These are phyloP conservation scores for Theodoxus fluviatilis DNA, from an alignment of 2,888 invertebrate genomes.

Conservation along the genomic window DNA sequence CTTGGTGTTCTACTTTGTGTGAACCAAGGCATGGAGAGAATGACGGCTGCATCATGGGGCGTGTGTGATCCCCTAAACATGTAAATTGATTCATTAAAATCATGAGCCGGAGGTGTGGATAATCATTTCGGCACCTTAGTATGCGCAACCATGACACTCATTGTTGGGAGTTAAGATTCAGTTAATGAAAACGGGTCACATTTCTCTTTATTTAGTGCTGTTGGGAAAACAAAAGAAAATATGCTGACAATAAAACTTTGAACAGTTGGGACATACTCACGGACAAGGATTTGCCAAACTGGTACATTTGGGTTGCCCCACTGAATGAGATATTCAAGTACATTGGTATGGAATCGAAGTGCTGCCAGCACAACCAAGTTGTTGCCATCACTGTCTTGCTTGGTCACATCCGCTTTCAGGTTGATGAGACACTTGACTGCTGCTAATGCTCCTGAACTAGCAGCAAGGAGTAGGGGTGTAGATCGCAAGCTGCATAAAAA, in stretches of 20 bases:
- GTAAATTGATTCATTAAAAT: no score
- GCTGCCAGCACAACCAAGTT: conserved; percentile 63
- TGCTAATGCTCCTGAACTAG: conserved; percentile 62
- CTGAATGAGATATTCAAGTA: conserved; percentile 63
- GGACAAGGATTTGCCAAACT: conserved; percentile 63
- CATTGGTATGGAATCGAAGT: conserved; percentile 62
- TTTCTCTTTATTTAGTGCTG: no score
- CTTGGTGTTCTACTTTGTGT: no score
- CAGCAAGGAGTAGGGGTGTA: conserved; percentile 63
- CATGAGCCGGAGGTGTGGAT: no score
- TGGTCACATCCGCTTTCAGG: conserved; percentile 55
- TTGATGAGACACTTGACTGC: conserved; percentile 59
- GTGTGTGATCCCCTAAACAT: no score
- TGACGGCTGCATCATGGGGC: no score
- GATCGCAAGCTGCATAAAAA: conserved; percentile 46
- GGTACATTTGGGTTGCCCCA: conserved; percentile 56
- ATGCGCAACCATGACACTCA: no score
- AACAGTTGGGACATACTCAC: conserved; percentile 43
- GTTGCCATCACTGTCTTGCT: conserved; percentile 54
- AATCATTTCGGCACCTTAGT: no score
- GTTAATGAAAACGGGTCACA: no score
- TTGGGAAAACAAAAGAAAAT: no score
- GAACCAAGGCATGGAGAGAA: no score
- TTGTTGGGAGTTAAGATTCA: no score
- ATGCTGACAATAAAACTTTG: background rate